A percentile compares a stretch with the other conserved stretches of the same genome.
These are phyloP conservation scores for Dasysyrphus tricinctus DNA, from an alignment of 2,888 invertebrate species.

Conservation along the genomic window DNA sequence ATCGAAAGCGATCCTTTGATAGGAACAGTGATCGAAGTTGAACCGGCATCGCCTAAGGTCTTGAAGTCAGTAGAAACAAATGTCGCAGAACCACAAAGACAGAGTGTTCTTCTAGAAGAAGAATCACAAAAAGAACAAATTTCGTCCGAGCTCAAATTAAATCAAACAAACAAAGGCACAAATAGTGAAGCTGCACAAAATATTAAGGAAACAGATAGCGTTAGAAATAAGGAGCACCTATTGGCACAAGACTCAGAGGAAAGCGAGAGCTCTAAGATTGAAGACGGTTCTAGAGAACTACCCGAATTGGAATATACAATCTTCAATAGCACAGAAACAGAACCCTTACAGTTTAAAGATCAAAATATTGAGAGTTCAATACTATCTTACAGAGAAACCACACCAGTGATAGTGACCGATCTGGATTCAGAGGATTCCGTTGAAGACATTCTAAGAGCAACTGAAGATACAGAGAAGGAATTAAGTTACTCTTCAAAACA, in stretches of 20 bases:
- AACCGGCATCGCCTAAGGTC: conserved; percentile 80
- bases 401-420: conserved; percentile 18
- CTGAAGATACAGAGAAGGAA: neutral
- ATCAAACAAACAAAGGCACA: conserved; percentile 24
- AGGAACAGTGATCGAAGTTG: conserved; percentile 81
- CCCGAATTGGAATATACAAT: conserved; percentile 12
- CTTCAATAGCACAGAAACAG: neutral
- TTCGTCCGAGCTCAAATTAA: conserved; percentile 16
- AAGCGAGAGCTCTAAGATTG: conserved; percentile 4
- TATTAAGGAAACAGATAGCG: conserved; percentile 40
- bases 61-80: conserved; percentile 79
- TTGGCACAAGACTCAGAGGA: conserved; percentile 28
- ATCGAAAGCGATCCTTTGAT: conserved; percentile 78
- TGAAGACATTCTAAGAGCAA: neutral
- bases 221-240: conserved; percentile 51
- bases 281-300: conserved; percentile 19
- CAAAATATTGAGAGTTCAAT: neutral
- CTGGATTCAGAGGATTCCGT: neutral
- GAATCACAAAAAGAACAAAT: conserved; percentile 50
- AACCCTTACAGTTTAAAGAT: neutral
- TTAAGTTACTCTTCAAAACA: neutral
- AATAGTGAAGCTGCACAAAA: conserved; percentile 28
- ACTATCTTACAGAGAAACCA: neutral
- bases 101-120: conserved; percentile 76
- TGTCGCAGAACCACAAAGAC: conserved; percentile 67